Percentiles rank a stretch among this genome's conserved stretches.
These are phyloP conservation scores for Oreochromis spilurus DNA, from an alignment of 2,113 vertebrate species.

Conservation along the genomic window DNA sequence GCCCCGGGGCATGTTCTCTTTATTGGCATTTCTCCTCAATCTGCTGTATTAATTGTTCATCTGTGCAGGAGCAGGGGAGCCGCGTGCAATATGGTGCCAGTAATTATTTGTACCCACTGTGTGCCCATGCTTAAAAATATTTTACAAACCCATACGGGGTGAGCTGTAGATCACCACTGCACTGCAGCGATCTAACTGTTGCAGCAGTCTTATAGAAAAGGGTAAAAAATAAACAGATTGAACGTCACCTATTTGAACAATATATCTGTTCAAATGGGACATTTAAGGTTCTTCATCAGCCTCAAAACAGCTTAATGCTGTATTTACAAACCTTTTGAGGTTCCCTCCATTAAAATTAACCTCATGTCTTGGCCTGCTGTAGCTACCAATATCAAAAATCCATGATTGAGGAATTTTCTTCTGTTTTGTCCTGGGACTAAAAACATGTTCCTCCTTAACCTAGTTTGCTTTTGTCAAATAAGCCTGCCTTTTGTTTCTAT, in stretches of 20 bases:
- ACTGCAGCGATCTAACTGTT: constrained; percentile 52
- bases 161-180: constrained; percentile 12
- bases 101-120: constrained; percentile 67
- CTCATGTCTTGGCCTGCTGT: neutral
- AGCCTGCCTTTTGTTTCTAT: neutral
- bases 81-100: constrained; percentile 56
- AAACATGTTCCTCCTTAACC: neutral
- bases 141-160: constrained; percentile 19
- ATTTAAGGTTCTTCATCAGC: neutral
- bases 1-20: constrained; percentile 61
- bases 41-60: constrained; percentile 74
- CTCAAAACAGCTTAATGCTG: neutral
- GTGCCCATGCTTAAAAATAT: constrained; percentile 32
- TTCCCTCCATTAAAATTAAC: neutral
- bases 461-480: neutral
- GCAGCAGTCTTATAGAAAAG: neutral
- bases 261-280: neutral
- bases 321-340: neutral
- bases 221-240: neutral
- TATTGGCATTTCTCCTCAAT: constrained; percentile 67
- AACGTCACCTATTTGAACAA: neutral
- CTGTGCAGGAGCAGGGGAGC: constrained; percentile 58
- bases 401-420: neutral
- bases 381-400: neutral
- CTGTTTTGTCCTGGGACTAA: neutral